These are phyloP conservation scores for Rotaria socialis DNA, from an alignment of 2,888 invertebrate genomes.

Conservation along the genomic window DNA sequence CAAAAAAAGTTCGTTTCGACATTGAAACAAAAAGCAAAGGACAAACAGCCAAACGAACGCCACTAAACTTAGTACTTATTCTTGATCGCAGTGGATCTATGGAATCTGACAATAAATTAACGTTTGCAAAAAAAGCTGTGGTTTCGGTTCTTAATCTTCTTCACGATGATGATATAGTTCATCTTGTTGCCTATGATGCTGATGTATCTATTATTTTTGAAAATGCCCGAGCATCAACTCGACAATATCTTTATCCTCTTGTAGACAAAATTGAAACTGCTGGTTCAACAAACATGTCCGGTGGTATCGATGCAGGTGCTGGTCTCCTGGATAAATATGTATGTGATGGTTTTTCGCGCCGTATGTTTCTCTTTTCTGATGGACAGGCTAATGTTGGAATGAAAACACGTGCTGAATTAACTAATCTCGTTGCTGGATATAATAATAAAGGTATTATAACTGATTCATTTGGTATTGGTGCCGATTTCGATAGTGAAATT, in stretches of 20 bases:
- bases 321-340: no score
- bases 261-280: not conserved
- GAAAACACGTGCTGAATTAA: no score
- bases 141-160: not conserved
- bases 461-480: no score
- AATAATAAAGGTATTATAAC: no score
- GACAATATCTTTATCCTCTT: not conserved
- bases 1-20: no score
- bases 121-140: not conserved
- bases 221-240: not conserved
- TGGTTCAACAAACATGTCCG: conserved; percentile 12
- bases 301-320: no score
- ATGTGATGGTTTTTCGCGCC: no score
- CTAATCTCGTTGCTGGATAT: no score
- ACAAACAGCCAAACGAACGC: not conserved
- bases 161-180: not conserved
- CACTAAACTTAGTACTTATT: not conserved
- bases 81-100: not conserved
- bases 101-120: not conserved
- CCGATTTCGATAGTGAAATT: not conserved
- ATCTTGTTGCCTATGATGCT: not conserved
- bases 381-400: no score
- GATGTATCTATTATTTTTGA: not conserved
- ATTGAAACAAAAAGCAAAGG: not conserved
- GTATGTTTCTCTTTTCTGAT: no score